These are phyloP conservation scores for Cyclophora punctaria DNA, from an alignment of 2,888 invertebrate genomes.

Conservation along the genomic window DNA sequence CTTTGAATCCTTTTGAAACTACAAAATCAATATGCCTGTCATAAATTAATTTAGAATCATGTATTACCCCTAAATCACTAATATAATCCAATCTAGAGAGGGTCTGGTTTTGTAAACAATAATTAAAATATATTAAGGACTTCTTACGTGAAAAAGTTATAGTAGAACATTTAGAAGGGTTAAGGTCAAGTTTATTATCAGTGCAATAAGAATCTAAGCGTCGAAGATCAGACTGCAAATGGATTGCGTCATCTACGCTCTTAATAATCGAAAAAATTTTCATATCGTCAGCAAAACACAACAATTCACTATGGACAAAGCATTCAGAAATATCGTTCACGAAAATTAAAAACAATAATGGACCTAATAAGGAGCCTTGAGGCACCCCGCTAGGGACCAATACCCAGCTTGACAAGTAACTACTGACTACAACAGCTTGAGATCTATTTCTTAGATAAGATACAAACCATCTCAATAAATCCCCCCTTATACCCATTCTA, in stretches of 20 bases:
- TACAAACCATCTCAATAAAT: conserved; percentile 2
- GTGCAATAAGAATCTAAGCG: conserved; percentile 2
- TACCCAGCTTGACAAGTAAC: background rate
- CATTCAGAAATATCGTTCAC: conserved; percentile 1
- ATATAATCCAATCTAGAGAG: background rate
- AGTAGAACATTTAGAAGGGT: conserved; percentile 1
- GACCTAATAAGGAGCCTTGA: conserved; percentile 1
- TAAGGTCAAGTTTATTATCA: conserved; percentile 2
- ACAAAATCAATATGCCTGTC: conserved; percentile 5
- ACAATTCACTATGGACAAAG: conserved; percentile 1
- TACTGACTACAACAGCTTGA: conserved; percentile 1
- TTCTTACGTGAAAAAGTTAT: conserved; percentile 1
- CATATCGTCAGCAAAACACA: conserved; percentile 4
- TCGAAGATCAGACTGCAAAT: background rate
- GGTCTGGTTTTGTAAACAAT: background rate
- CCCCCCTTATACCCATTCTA: too few species aligned
- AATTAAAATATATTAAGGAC: background rate
- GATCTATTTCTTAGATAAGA: conserved; percentile 2
- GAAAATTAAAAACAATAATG: conserved; percentile 1
- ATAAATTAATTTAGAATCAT: conserved; percentile 3
- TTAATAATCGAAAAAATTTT: background rate
- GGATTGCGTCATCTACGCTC: background rate
- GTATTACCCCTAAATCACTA: conserved; percentile 3
- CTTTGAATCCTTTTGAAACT: background rate
- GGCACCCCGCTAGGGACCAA: conserved; percentile 1